Evolutionary conservation across 2,113 vertebrate genomes (phyloP), one percentile per base, ranked within the genome.

Genomic region (Podilymbus podiceps): DNA sequence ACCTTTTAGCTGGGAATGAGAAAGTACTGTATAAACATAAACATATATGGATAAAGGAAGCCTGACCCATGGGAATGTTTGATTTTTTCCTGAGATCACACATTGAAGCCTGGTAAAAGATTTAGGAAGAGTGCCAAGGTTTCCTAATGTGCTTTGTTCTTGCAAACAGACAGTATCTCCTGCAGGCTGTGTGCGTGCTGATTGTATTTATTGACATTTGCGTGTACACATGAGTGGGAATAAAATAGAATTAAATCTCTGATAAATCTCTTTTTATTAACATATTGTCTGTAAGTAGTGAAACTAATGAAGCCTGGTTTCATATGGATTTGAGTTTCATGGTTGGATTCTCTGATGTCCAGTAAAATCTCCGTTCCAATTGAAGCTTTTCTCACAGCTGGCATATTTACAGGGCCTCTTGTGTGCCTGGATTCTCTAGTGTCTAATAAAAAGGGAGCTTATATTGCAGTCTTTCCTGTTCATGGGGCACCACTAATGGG

Each of bases 51-150:
- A 59, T 67, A 89, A 64, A 86, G 92, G 92, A 96, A 94, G 64
- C 33, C 49, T 85, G 83, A 76, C 83, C 85, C 89, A 91, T 88
- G 93, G 87, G 89, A 92, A 85, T 92, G 62, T 93, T 91, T 96
- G 74, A 91, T 79, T 85, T 91, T 84, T 91, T 82, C 78, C 72
- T 75, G 85, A 88, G 77, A 82, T 95, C 88, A 74, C 66, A 76
- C 60, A 14, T 46, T 89, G 90, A 80, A 89, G 62, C 19, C 50
- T 66, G 55, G 50, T 62, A 71, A 89, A 88, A 59, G 55, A 94
- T 46, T 40, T 40, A 62, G 86, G 90, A 95, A 66, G 50, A 56
- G 15, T 89, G 89, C 83, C 72, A 88, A 28, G n/a, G 12, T 44
- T 91, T 95, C 88, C 68, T 71, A 47, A 67, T 88, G 83, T 71